Evolutionary conservation across 1,140 invertebrate genomes (phyloP).

Genomic region (Anadara kagoshimensis): DNA sequence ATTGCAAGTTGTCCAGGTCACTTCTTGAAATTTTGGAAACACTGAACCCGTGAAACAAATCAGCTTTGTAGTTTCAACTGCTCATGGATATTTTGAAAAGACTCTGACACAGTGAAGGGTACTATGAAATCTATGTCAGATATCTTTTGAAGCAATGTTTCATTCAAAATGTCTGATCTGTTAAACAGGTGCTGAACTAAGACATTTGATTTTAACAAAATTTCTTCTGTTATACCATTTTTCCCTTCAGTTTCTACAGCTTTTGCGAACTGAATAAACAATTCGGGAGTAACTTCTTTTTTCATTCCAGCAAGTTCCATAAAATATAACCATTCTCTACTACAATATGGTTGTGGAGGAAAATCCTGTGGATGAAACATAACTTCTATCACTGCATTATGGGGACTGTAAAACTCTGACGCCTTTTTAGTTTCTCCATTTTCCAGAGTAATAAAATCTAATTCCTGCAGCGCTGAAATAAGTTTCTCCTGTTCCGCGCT

Average conservation of each 20-base stretch:
- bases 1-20: too few relatives aligned
- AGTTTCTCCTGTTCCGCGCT: too few relatives aligned
- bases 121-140: not conserved
- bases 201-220: not conserved
- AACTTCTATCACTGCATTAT: not conserved
- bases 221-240: not conserved
- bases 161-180: not conserved
- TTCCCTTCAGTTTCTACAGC: not conserved
- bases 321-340: not conserved
- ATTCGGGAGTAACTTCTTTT: not conserved
- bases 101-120: not conserved
- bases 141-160: not conserved
- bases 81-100: too few relatives aligned
- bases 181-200: not conserved
- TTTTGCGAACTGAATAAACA: not conserved
- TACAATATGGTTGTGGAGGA: not conserved
- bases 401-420: not conserved
- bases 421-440: not conserved
- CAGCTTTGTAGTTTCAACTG: too few relatives aligned
- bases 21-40: too few relatives aligned
- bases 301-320: constrained; percentile 9
- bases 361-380: not conserved
- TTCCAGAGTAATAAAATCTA: too few relatives aligned
- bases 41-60: too few relatives aligned
- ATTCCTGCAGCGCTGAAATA: too few relatives aligned